Percentiles rank a stretch among this genome's conserved stretches.
phyloP scores from a whole-genome alignment of 2,888 invertebrate species.

The Micropterix aruncella region DNA sequence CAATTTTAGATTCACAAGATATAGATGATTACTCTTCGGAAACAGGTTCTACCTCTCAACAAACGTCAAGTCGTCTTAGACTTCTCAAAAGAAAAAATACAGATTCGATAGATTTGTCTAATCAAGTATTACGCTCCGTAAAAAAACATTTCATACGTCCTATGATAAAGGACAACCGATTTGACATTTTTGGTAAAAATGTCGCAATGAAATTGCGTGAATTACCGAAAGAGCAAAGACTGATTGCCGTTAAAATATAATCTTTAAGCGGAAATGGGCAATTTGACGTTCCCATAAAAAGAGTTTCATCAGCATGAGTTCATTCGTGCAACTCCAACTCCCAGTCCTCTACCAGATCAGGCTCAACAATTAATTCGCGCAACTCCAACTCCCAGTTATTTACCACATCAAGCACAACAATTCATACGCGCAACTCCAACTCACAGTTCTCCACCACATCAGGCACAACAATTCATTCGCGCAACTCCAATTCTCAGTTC shows the following conservation, averaged over 20 bases:
- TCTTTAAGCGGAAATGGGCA: background rate
- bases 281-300: background rate
- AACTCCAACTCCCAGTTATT: background rate
- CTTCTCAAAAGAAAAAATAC: background rate
- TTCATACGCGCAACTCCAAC: background rate
- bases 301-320: background rate
- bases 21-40: background rate
- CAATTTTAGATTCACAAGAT: background rate
- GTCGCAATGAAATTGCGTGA: too few relatives aligned
- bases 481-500: background rate
- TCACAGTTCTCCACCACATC: too few relatives aligned
- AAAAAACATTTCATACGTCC: background rate
- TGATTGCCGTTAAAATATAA: background rate
- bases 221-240: constrained; percentile 1
- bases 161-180: too few relatives aligned
- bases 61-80: background rate
- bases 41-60: background rate
- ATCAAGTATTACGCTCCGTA: background rate
- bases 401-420: too few relatives aligned
- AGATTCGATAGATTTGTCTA: background rate
- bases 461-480: too few relatives aligned
- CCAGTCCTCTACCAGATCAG: background rate
- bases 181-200: too few relatives aligned
- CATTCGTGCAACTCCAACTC: constrained; percentile 1
- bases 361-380: background rate